Evolutionary conservation across 2,113 vertebrate species (phyloP).

Genomic region (Morone chrysops): DNA sequence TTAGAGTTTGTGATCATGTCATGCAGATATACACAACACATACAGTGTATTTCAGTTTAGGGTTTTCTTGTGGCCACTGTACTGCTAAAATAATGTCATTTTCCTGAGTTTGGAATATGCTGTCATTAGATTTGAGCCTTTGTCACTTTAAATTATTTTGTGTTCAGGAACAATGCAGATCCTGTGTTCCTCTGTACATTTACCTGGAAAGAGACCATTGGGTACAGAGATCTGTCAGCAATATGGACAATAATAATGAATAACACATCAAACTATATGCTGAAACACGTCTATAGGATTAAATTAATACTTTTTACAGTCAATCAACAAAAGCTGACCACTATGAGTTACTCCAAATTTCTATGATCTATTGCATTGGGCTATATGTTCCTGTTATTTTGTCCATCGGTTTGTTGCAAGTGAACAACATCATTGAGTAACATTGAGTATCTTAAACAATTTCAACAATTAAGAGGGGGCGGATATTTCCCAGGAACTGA

Average conservation of each 20-base stretch:
- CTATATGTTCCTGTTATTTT: neutral
- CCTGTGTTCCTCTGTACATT: neutral
- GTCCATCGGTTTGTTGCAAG: neutral
- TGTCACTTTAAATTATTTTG: conserved; percentile 5
- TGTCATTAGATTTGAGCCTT: conserved; percentile 3
- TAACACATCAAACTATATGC: neutral
- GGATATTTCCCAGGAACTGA: neutral
- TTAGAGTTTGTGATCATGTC: neutral
- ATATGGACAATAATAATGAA: neutral
- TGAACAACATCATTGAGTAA: no score
- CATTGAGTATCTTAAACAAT: neutral
- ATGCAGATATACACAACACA: conserved; percentile 4
- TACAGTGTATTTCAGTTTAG: neutral
- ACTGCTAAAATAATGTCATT: neutral
- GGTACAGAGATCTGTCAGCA: neutral
- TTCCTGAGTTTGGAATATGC: neutral
- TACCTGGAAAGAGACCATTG: neutral
- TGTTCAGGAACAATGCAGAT: neutral
- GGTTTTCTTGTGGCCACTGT: neutral
- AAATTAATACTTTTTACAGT: neutral
- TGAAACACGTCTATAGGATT: neutral
- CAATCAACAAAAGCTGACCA: neutral
- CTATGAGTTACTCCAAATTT: no score
- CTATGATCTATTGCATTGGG: neutral
- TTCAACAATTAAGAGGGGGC: neutral